Conservation (phyloP, 2,888 invertebrate genomes). For the Copidosoma aretas region DNA sequence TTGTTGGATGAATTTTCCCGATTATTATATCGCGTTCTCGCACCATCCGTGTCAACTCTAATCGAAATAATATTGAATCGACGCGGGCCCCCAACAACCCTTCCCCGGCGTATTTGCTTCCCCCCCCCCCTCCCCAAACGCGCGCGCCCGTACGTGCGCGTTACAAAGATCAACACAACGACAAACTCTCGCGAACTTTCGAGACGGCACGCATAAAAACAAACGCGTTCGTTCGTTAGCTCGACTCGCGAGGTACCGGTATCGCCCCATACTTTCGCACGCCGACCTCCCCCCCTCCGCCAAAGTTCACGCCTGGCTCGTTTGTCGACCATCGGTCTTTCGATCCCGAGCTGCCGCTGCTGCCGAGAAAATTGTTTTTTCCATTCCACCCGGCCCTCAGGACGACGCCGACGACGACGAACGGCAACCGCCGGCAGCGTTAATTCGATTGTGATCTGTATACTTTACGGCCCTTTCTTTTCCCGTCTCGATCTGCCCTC, state of each 20-base stretch:
- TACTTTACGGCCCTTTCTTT: background rate
- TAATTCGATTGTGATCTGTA: slow-evolving; percentile 25
- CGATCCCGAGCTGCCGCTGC: background rate
- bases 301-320: background rate
- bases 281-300: no score
- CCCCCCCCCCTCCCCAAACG: background rate
- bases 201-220: background rate
- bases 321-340: slow-evolving; percentile 30
- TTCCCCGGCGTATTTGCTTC: no score
- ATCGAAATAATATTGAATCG: no score
- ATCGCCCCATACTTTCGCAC: no score
- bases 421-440: slow-evolving; percentile 13
- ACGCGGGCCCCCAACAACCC: no score
- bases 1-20: no score
- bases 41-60: no score
- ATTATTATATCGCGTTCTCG: no score
- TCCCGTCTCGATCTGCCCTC: background rate
- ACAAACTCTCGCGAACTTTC: no score
- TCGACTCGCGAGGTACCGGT: no score
- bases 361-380: slow-evolving; percentile 25
- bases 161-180: no score
- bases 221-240: background rate
- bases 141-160: background rate
- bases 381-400: background rate
- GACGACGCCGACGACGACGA: background rate